Evolutionary conservation across 92 coral and sea anemone species (phyloP).

Genomic region (Porites evermanni): DNA sequence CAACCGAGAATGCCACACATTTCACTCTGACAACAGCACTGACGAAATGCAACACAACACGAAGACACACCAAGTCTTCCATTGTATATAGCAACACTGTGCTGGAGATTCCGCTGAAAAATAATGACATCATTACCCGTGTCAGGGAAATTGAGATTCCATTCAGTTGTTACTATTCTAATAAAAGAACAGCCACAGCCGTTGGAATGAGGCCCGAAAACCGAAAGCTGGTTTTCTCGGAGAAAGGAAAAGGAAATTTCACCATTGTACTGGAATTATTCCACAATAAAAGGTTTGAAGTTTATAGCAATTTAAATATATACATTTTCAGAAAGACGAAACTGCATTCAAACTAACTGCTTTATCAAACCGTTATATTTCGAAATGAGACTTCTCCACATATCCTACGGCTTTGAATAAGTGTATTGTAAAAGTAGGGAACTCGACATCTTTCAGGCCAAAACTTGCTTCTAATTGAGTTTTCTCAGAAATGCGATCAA

Average conservation of each 20-base stretch:
- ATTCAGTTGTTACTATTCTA: conserved; percentile 42
- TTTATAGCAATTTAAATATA: too few species aligned
- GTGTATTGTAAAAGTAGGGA: too few species aligned
- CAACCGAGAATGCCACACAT: conserved; percentile 31
- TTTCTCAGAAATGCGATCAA: too few species aligned
- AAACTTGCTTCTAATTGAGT: too few species aligned
- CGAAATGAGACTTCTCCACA: too few species aligned
- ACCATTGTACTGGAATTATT: conserved; percentile 21
- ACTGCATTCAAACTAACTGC: not conserved
- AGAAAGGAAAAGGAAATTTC: conserved; percentile 21
- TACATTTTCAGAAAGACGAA: too few species aligned
- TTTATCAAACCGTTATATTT: not conserved
- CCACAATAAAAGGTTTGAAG: not conserved
- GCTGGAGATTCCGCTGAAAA: conserved; percentile 18
- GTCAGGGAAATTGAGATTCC: conserved; percentile 42
- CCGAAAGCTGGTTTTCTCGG: conserved; percentile 16
- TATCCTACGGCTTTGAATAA: too few species aligned
- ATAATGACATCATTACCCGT: conserved; percentile 12
- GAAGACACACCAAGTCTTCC: conserved; percentile 19
- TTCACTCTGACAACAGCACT: conserved; percentile 14
- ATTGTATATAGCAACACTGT: conserved; percentile 38
- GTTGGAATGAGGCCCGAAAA: conserved; percentile 6
- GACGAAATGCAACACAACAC: conserved; percentile 15
- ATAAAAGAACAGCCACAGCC: conserved; percentile 4
- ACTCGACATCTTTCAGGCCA: too few species aligned